These are phyloP conservation scores for Odocoileus hemionus DNA, from an alignment of 2,113 vertebrate species.

Conservation along the genomic window DNA sequence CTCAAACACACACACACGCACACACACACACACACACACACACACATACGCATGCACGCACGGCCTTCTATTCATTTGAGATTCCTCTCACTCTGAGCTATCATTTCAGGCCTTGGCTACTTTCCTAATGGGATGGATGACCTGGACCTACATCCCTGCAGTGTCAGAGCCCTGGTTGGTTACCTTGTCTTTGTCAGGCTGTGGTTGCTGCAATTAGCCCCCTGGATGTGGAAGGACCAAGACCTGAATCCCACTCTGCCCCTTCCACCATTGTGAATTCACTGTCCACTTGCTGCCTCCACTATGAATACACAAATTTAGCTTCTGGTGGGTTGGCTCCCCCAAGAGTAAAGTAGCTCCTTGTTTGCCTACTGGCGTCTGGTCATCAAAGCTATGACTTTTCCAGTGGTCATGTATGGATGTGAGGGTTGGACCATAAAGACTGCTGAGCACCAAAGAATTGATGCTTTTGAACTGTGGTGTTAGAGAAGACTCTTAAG, in stretches of 20 bases:
- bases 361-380: not conserved
- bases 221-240: not conserved
- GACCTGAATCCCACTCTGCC: rapidly evolving
- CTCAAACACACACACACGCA: not conserved
- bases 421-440: not conserved
- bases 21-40: not conserved
- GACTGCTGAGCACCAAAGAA: not conserved
- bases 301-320: not conserved
- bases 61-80: not conserved
- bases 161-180: not conserved
- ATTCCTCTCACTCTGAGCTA: not conserved
- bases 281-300: not conserved
- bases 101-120: not conserved
- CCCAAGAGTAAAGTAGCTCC: not conserved
- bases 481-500: not conserved
- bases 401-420: not conserved
- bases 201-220: not conserved
- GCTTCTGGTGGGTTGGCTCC: not conserved
- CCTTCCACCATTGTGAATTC: not conserved
- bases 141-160: not conserved
- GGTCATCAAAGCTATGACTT: not conserved
- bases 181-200: not conserved
- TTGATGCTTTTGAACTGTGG: not conserved
- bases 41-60: not conserved
- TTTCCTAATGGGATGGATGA: not conserved